Evolutionary conservation across 2,113 vertebrate species (phyloP).

Genomic region (Orthonyx spaldingii): DNA sequence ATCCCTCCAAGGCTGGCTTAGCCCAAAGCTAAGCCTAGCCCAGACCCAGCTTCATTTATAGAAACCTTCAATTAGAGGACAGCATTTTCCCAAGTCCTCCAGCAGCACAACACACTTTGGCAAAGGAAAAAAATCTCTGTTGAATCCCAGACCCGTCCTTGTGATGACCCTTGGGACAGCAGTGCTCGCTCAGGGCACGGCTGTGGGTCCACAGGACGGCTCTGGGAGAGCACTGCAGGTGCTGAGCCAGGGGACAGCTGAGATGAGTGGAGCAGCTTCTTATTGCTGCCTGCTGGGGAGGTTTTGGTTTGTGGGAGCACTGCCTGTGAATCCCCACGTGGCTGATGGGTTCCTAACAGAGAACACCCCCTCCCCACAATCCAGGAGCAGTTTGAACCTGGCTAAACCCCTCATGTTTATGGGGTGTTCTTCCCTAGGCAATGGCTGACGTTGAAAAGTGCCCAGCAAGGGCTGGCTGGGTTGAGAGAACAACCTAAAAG

Average conservation of each 20-base stretch:
- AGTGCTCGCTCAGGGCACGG: rapidly evolving
- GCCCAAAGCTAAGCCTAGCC: background rate
- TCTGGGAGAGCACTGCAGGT: background rate
- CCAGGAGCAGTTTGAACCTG: background rate
- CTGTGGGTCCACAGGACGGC: rapidly evolving
- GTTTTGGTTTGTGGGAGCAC: background rate
- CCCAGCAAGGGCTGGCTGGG: background rate
- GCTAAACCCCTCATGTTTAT: background rate
- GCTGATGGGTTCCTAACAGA: background rate
- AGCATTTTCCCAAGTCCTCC: background rate
- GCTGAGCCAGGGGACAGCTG: background rate
- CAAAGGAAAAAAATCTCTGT: background rate
- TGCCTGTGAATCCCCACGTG: background rate
- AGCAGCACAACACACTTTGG: background rate
- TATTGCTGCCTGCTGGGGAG: background rate
- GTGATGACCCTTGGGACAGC: background rate
- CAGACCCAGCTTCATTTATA: background rate
- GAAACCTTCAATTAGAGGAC: background rate
- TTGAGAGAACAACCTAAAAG: background rate
- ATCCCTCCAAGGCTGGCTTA: background rate
- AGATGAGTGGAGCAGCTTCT: background rate
- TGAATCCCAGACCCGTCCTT: background rate
- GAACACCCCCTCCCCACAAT: rapidly evolving
- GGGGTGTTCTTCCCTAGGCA: background rate
- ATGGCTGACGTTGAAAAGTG: background rate